Base-by-base conservation (phyloP, 2,888 invertebrate genomes). In the Chrysopilus asiliformis region DNA sequence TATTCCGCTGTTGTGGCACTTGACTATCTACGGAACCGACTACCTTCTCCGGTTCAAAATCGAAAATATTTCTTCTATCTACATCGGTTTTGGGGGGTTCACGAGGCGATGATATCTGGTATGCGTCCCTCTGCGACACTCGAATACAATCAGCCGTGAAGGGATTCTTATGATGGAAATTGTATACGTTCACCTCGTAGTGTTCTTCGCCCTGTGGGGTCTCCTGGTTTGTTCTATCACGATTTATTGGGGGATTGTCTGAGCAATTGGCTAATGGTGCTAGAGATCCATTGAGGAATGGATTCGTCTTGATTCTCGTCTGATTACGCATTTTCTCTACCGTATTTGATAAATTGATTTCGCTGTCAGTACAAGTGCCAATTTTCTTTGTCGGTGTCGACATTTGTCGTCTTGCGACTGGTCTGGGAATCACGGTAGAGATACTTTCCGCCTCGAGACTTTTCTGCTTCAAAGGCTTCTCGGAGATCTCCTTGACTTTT, bases 361-460 rank as follows among this genome's bases (percentile, higher is more conserved):
- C 35, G 5, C 31, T 38, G 29, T 39, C 36, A 13, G 36, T 42
- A 16, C 39, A 40, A 27, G 38, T 34, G 4, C 38, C 38, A 12
- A 38, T 38, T 33, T 37, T 30, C 31, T 30, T 38, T 2, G 29
- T 22, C 17, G 45, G 42, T 10, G 38, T 40, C 4, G 49, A 49
- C 9, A 43, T 12, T 42, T 53, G 57, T 12, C 60, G 51, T 43
- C 58, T 62, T 22, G 58, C 53, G 7, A 54, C 46, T 7, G 64
- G 60, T 10, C 60, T 48, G 3, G 60, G 60, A 43, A 60, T 61
- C 4, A 55, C 58, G 2, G 53, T 53, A 9, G 49, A 44, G 7
- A 20, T 16, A 20, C 24, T 30, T 32, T 36, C 26, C 9, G 39
- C 35, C 19, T 41, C 38, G 18, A 37, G 38, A 20, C 38, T 29